Evolutionary conservation across 2,888 invertebrate species (phyloP), one percentile per base, ranked within the genome.

Genomic region (Colletes collaris): DNA sequence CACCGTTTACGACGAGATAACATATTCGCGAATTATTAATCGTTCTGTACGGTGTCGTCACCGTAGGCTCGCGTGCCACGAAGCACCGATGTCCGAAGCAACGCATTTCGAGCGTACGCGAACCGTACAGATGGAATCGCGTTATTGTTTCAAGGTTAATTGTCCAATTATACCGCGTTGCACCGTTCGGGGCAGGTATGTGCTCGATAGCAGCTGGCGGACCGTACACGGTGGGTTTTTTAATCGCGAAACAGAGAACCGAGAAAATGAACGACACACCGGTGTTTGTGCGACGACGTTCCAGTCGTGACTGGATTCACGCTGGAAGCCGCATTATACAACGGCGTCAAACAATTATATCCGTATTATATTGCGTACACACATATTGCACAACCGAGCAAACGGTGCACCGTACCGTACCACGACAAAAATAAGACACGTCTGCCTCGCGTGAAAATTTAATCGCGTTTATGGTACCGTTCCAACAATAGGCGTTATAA

Each of bases 301-400:
- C 77, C 79, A 49, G 40, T 76, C 82, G 84, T 85, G 84, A 86
- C 89, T 88, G 87, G 83, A 86, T 86, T 76, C 84, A 80, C 86
- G 83, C 86, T 85, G 84, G 81, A 86, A 83, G 68, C 74, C 60
- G 73, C 76, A 84, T 90, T 89, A 84, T 86, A 89, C 88, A 88
- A 89, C 87, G 76, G 76, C 87, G 86, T 77, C 84, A 73, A 89
- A 87, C 88, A 90, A 89, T 89, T 88, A 89, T 87, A 84, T 87
- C 86, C 89, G 89, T 86, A 89, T 89, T 88, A 88, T 82, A 83
- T 84, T 83, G 86, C 85, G 86, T 85, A 63, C 72, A 74, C 79
- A 55, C 85, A 76, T 77, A 78, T 87, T 87, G 77, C 84, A 83
- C 85, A 87, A 87, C 65, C 78, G 73, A 19, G 76, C 69, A 46